Conservation (phyloP, 1,140 invertebrate species). For the Hydropsyche tenuis region DNA sequence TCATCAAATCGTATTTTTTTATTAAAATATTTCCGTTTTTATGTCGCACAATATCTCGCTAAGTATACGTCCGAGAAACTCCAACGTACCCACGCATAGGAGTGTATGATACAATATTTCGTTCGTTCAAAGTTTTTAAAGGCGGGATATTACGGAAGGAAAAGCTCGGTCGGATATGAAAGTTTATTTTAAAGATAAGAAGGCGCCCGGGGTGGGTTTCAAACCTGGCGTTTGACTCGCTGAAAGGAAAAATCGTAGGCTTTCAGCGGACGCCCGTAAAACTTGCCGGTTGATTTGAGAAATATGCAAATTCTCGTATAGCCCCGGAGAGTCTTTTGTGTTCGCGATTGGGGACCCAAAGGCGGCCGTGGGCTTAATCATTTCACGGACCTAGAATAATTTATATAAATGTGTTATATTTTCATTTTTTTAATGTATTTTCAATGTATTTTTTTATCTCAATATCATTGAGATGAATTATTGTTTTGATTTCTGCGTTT, state of each 20-base stretch:
- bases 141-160: slow-evolving; percentile 4
- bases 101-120: no score
- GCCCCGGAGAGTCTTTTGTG: slow-evolving; percentile 10
- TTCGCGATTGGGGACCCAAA: not conserved
- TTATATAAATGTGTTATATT: no score
- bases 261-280: slow-evolving; percentile 13
- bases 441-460: no score
- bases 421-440: no score
- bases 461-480: no score
- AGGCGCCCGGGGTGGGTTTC: not conserved
- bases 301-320: slow-evolving; percentile 18
- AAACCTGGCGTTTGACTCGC: slow-evolving; percentile 9
- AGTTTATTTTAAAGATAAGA: slow-evolving; percentile 28
- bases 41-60: no score
- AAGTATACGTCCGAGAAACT: no score
- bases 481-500: no score
- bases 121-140: no score
- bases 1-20: no score
- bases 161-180: slow-evolving; percentile 5
- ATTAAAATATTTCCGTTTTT: no score
- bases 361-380: slow-evolving; percentile 5
- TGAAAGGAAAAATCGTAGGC: slow-evolving; percentile 21
- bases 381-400: not conserved
- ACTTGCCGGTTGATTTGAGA: slow-evolving; percentile 23
- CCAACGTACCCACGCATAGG: no score